Percentiles rank a stretch among this genome's conserved stretches.
phyloP scores from a whole-genome alignment of 2,113 vertebrate species.

The Antigone vipio region DNA sequence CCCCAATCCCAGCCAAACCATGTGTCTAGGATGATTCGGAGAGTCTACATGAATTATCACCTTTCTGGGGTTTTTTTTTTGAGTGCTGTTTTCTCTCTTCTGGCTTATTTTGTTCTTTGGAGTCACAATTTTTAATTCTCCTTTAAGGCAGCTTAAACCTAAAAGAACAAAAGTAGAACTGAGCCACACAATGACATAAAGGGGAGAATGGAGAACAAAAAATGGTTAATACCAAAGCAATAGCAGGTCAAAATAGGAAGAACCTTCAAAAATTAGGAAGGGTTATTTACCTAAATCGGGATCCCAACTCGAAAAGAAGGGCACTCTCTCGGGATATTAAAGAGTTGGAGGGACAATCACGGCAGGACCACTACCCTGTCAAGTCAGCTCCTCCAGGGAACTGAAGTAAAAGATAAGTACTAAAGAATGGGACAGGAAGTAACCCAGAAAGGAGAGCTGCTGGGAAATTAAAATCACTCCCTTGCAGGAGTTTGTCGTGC shows the following conservation, averaged over 20 bases:
- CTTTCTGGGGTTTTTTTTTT: neutral
- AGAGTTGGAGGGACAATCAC: neutral
- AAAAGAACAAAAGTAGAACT: neutral
- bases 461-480: constrained; percentile 4
- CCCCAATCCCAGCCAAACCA: neutral
- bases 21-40: neutral
- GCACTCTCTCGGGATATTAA: neutral
- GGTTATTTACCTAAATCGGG: neutral
- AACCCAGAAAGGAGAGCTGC: constrained; percentile 27
- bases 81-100: constrained; percentile 1
- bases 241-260: neutral
- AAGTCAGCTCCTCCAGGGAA: neutral
- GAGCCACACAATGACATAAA: neutral
- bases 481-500: neutral
- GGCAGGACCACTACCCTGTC: neutral
- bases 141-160: constrained; percentile 55
- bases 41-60: constrained; percentile 55
- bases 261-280: neutral
- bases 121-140: constrained; percentile 20
- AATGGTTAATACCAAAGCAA: neutral
- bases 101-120: constrained; percentile 21
- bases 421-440: constrained; percentile 34
- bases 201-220: neutral
- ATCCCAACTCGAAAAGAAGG: neutral
- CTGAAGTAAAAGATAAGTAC: neutral